Base-by-base conservation (phyloP, 2,888 invertebrate species). In the Cosmopolites sordidus region DNA sequence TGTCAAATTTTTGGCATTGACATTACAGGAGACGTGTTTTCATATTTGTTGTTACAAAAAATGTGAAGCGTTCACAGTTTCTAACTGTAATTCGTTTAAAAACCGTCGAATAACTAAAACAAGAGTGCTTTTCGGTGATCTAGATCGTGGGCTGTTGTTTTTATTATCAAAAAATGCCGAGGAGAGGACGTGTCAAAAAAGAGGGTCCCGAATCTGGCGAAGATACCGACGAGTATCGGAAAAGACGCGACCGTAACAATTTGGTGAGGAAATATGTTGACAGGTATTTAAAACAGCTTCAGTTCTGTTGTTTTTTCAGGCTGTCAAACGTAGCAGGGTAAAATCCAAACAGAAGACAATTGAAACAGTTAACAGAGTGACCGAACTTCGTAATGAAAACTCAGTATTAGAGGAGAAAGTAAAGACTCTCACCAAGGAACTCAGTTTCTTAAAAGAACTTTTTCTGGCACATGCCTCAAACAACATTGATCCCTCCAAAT, bases 331-430 rank as follows among this genome's bases (percentile, higher is more conserved):
- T 59, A 89, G 89, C 62, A 78, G 91, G 59, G 87, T 83, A 49
- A 90, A 90, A 73, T 83, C 87, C 11, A 86, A 87, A 67, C 79
- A 85, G 66, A 79, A 86, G 53, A 89, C 89, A 1, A 84, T 86
- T 64, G 87, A 89, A 68, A 90, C 90, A 3, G 76, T 87, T 58
- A 81, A 83, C 52, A 73, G 88, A 49, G 90, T 91, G 0, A 85
- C 80, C 64, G 83, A 86, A 68, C 70, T 91, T 33, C 86, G 86
- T 69, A 82, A 81, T 6, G 90, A 91, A 69, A 91, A 90, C 70
- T 86, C 87, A 68, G 79, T 85, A 64, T 72, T 91, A 18, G 87
- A 89, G 69, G 86, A 88, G 64, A 89, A 88, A 72, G 88, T 90
- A 1, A 86, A 87, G 67, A 83, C 86, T 50, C 75, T 90, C n/a